These are phyloP conservation scores for Drosophila teissieri DNA, from an alignment of 1,140 invertebrate genomes.

Conservation along the genomic window DNA sequence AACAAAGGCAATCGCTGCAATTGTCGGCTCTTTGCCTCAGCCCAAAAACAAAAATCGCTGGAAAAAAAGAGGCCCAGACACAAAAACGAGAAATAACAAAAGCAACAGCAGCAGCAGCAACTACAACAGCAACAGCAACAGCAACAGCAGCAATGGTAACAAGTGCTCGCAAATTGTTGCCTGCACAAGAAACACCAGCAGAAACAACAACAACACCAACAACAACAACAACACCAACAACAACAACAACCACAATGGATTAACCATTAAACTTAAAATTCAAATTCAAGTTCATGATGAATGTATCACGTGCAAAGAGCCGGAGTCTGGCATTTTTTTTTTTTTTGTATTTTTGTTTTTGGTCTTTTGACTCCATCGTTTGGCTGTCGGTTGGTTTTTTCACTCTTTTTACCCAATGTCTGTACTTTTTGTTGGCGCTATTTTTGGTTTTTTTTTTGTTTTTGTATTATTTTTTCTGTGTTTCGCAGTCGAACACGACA, in stretches of 20 bases:
- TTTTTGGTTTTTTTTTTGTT: constrained; percentile 8
- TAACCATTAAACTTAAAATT: constrained; percentile 84
- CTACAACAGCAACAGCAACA: constrained; percentile 25
- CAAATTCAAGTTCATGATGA: constrained; percentile 85
- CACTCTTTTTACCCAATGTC: constrained; percentile 29
- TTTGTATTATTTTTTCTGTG: constrained; percentile 12
- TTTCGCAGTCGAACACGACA: constrained; percentile 43
- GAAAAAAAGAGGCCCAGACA: constrained; percentile 17
- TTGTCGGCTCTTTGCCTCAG: constrained; percentile 17
- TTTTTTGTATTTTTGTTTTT: constrained; percentile 20
- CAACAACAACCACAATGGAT: constrained; percentile 54
- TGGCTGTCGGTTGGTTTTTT: constrained; percentile 47
- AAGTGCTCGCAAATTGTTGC: constrained; percentile 74
- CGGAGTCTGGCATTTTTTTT: constrained; percentile 37
- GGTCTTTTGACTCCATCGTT: constrained; percentile 40
- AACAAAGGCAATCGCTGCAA: constrained; percentile 28
- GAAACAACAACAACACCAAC: not conserved
- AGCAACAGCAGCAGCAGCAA: constrained; percentile 1
- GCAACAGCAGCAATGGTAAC: constrained; percentile 43
- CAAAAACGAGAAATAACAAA: constrained; percentile 28
- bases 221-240: constrained; percentile 41
- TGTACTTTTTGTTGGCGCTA: constrained; percentile 48
- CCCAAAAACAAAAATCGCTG: not conserved
- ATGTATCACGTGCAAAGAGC: constrained; percentile 81
- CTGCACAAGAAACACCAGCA: constrained; percentile 37